Conservation (phyloP, 2,797 vertebrate species). For the Arrhamphus sclerolepis region DNA sequence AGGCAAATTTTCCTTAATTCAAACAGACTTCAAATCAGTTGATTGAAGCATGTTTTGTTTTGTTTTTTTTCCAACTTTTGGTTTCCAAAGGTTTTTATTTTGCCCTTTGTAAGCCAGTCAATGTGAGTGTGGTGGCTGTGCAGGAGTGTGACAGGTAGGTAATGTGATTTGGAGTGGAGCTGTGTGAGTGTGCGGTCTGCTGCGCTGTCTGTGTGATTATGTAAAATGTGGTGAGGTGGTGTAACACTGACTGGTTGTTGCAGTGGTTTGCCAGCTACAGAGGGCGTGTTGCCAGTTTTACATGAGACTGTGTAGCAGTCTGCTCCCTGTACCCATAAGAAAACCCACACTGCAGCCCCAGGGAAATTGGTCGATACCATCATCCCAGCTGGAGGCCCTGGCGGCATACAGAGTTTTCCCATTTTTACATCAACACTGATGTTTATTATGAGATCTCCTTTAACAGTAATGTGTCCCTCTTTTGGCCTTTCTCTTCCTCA, state of each 20-base stretch:
- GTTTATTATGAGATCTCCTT: conserved; percentile 70
- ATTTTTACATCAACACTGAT: conserved; percentile 63
- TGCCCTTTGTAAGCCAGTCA: conserved; percentile 26
- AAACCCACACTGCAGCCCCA: conserved; percentile 67
- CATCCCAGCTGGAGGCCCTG: conserved; percentile 76
- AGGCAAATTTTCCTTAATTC: no score
- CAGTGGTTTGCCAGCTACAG: conserved; percentile 63
- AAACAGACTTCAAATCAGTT: no score
- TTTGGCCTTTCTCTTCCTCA: conserved; percentile 59
- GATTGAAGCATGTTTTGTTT: no score
- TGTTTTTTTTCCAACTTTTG: no score
- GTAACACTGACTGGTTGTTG: conserved; percentile 61
- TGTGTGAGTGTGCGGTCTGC: conserved; percentile 66
- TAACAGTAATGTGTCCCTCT: conserved; percentile 66
- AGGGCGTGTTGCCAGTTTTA: conserved; percentile 60
- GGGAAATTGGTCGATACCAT: conserved; percentile 79
- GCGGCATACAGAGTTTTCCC: conserved; percentile 64
- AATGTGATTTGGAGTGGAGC: conserved; percentile 61
- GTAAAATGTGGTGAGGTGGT: conserved; percentile 69
- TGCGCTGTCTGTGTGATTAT: conserved; percentile 72
- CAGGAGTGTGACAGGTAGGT: conserved; percentile 64
- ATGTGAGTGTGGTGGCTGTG: conserved; percentile 44
- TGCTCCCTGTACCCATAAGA: conserved; percentile 62
- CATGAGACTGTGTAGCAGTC: conserved; percentile 55
- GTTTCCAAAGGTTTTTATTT: conserved; percentile 1